These are phyloP conservation scores for Halocynthia aurantium DNA, from an alignment of 23 tunicate species.

Conservation along the genomic window DNA sequence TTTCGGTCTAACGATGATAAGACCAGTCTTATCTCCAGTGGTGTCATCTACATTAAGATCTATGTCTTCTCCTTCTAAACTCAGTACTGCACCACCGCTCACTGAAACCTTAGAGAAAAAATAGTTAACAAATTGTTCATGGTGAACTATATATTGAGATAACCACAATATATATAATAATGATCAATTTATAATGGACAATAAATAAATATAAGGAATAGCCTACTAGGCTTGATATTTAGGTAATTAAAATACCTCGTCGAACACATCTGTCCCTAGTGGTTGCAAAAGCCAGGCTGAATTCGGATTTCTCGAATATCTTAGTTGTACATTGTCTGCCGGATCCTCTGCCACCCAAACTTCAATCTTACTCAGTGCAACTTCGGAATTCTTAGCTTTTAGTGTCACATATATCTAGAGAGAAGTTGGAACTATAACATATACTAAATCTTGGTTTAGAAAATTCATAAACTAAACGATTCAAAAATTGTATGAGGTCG, in stretches of 20 bases:
- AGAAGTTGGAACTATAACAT: not conserved
- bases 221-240: no score
- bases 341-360: conserved; percentile 27
- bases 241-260: conserved; percentile 8
- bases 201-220: no score
- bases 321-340: conserved; percentile 3
- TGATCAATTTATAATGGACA: no score
- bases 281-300: conserved; percentile 20
- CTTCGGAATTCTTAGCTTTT: not conserved
- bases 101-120: not conserved
- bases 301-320: conserved; percentile 19
- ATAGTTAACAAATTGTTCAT: not conserved
- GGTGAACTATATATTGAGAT: no score
- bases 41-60: conserved; percentile 4
- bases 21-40: conserved; percentile 8
- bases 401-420: conserved; percentile 5
- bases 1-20: conserved; percentile 12
- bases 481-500: not conserved
- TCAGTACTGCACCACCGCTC: conserved; percentile 13
- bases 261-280: not conserved
- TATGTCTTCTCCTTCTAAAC: not conserved
- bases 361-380: conserved; percentile 17
- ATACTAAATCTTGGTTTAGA: no score
- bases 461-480: no score
- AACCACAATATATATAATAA: no score